A percentile compares a stretch with the other conserved stretches of the same genome.
These are phyloP conservation scores for Lichenostomus cassidix DNA, from an alignment of 2,113 vertebrate species.

Conservation along the genomic window DNA sequence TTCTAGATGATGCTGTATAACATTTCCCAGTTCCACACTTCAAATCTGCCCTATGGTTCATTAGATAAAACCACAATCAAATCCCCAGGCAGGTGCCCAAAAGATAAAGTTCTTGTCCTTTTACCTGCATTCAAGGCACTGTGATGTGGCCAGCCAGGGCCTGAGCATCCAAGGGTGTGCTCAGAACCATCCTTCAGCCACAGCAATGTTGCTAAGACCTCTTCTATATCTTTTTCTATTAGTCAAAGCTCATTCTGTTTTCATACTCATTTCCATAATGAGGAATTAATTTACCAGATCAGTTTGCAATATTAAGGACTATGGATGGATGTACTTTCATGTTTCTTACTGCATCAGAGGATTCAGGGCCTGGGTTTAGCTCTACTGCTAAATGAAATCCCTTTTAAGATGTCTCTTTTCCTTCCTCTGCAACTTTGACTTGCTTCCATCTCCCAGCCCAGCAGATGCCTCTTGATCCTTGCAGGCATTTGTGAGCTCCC, in stretches of 20 bases:
- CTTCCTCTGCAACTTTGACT: not conserved
- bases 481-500: not conserved
- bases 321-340: not conserved
- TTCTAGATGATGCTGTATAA: not conserved
- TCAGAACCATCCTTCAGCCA: not conserved
- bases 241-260: not conserved
- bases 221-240: not conserved
- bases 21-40: not conserved
- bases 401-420: not conserved
- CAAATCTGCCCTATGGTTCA: not conserved
- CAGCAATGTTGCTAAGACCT: not conserved
- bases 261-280: not conserved
- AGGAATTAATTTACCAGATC: not conserved
- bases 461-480: not conserved
- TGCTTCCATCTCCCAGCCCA: not conserved
- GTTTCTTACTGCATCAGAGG: not conserved
- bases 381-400: not conserved
- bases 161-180: not conserved
- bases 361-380: not conserved
- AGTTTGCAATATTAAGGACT: not conserved
- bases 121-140: fast-evolving
- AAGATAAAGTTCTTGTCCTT: not conserved
- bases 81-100: not conserved
- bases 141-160: fast-evolving
- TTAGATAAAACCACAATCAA: not conserved